Base-by-base conservation (phyloP, 2,113 vertebrate species). In the Ciconia maguari region DNA sequence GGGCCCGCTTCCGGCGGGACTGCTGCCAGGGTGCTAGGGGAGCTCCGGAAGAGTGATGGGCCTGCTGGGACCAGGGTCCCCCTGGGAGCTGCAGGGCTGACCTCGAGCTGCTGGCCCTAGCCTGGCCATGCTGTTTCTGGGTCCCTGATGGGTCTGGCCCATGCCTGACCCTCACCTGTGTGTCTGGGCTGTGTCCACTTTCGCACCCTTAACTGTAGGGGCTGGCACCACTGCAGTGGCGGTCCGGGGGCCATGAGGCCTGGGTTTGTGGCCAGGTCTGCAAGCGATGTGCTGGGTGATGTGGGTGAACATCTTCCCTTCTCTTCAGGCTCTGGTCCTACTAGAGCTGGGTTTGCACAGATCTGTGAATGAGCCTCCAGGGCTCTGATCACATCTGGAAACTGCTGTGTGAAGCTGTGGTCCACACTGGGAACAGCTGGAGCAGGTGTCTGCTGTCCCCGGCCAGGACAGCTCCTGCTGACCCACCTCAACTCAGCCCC, bases 1-100 rank as follows among this genome's bases (percentile, higher is more conserved):
- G 3, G 32, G n/a, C 16, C n/a, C 0, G 0, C 17, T 66, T 55
- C 51, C n/a, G 21, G n/a, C 4, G 1, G 68, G 34, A 11, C 10
- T 10, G 16, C 36, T 36, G 36, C 34, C 5, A 8, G 58, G 14
- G 64, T 44, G 38, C 15, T 0, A 0, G 32, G 34, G n/a, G 62
- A 61, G 41, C 42, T 38, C 36, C 3, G 5, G 18, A 4, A 36
- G 11, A 1, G 1, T 2, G 1, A 12, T 1, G 5, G 32, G n/a
- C 7, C 42, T 16, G 9, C 29, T 78, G 38, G 14, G 36, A 52
- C 5, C 1, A 0, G 25, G 11, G 26, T 27, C 25, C 10, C 22
- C 14, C 12, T 5, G 16, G 4, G 21, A 66, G 22, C 77, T 55
- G 26, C 46, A 18, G 60, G n/a, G 16, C 61, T 41, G 13, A 6